Percentiles rank a stretch among this genome's conserved stretches.
Conservation (phyloP, 2,888 invertebrate species). For the Alviniconcha strummeri region DNA sequence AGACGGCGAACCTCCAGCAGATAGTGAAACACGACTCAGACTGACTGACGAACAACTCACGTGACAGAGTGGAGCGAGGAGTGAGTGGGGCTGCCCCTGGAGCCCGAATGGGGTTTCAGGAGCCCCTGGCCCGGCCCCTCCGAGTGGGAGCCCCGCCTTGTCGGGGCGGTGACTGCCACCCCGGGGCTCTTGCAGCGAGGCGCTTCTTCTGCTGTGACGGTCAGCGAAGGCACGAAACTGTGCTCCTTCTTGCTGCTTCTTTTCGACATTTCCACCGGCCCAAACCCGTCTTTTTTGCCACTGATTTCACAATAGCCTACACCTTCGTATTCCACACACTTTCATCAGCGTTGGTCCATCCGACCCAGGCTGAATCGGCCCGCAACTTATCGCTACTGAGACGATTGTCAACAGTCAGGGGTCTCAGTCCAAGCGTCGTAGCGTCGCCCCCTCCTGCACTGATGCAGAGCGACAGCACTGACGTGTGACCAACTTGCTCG, state of each 20-base stretch:
- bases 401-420: too few species aligned
- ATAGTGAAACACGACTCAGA: too few species aligned
- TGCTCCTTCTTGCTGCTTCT: neutral
- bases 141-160: neutral
- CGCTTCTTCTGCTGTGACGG: neutral
- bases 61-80: neutral
- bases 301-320: too few species aligned
- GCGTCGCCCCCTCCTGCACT: too few species aligned
- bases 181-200: neutral
- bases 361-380: too few species aligned
- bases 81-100: neutral
- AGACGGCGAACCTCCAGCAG: too few species aligned
- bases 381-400: too few species aligned
- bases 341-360: too few species aligned
- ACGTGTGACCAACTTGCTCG: too few species aligned
- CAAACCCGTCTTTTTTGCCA: neutral
- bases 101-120: neutral
- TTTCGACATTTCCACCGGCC: neutral
- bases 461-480: too few species aligned
- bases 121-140: neutral
- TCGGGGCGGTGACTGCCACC: neutral
- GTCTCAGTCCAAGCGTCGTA: too few species aligned
- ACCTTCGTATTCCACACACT: too few species aligned
- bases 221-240: conserved; percentile 7
- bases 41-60: neutral